These are phyloP conservation scores for Corythaeola cristata DNA, from an alignment of 2,113 vertebrate genomes.

Conservation along the genomic window DNA sequence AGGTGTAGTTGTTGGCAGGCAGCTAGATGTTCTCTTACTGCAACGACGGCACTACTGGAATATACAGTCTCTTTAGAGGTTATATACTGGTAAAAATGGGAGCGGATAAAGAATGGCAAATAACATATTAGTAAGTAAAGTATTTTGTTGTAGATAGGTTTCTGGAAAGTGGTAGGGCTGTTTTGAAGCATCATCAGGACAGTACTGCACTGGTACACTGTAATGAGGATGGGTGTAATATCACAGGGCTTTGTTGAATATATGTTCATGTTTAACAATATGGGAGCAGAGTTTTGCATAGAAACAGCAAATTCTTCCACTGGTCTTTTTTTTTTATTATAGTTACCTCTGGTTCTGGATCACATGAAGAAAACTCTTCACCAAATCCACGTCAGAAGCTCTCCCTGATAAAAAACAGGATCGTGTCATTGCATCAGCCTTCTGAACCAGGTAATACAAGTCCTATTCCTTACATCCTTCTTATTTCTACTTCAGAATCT, in stretches of 20 bases:
- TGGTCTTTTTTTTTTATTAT: neutral
- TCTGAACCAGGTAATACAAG: conserved; percentile 37
- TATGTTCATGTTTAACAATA: neutral
- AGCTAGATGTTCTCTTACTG: neutral
- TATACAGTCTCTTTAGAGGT: neutral
- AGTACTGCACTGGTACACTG: neutral
- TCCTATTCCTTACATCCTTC: neutral
- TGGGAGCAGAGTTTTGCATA: neutral
- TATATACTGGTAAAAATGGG: neutral
- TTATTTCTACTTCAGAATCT: neutral
- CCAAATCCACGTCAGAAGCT: neutral
- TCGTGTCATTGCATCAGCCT: conserved; percentile 25
- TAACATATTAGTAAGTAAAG: neutral
- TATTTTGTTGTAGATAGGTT: neutral
- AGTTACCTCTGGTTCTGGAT: conserved; percentile 22
- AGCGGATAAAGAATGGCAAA: neutral
- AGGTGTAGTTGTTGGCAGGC: neutral
- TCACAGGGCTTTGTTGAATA: neutral
- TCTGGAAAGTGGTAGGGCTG: neutral
- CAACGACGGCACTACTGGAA: neutral
- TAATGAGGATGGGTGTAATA: neutral
- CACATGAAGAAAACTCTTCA: conserved; percentile 24
- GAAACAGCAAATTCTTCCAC: neutral
- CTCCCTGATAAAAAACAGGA: neutral
- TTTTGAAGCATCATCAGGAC: neutral